These are phyloP conservation scores for Globodera ellingtonae DNA, from an alignment of 1,140 invertebrate genomes.

Conservation along the genomic window DNA sequence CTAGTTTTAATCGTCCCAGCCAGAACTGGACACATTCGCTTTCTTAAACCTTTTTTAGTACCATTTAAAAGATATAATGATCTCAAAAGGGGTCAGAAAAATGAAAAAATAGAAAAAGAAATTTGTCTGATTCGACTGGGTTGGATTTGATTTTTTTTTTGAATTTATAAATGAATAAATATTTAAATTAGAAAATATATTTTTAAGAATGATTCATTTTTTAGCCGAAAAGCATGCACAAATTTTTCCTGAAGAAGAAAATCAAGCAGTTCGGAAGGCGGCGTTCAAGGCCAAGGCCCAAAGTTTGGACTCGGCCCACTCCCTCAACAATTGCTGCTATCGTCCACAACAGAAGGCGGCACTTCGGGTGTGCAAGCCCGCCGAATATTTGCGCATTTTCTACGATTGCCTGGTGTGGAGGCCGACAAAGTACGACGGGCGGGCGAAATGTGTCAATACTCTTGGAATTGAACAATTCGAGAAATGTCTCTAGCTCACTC, in stretches of 20 bases:
- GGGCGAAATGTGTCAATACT: no score
- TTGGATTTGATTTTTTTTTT: no score
- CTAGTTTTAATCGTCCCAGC: no score
- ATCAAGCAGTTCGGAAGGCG: conserved; percentile 31
- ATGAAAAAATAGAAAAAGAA: no score
- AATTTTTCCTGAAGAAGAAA: conserved; percentile 49
- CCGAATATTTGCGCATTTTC: conserved; percentile 52
- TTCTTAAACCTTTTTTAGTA: no score
- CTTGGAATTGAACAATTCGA: no score
- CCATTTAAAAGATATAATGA: no score
- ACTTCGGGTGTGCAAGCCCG: conserved; percentile 23
- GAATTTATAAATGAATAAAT: no score
- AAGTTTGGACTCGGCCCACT: conserved; percentile 8
- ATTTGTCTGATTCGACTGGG: no score
- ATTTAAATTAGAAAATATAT: conserved; percentile 15
- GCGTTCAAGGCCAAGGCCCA: conserved; percentile 23
- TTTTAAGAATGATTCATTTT: conserved; percentile 25
- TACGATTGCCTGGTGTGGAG: conserved; percentile 45
- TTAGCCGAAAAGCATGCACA: conserved; percentile 50
- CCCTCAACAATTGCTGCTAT: neutral
- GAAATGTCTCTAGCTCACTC: no score
- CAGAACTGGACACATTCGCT: no score
- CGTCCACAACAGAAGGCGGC: neutral
- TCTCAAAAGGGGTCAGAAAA: no score
- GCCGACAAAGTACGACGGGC: conserved; percentile 16